phyloP scores from a whole-genome alignment of 2,888 invertebrate genomes.

The Onchidella celtica region DNA sequence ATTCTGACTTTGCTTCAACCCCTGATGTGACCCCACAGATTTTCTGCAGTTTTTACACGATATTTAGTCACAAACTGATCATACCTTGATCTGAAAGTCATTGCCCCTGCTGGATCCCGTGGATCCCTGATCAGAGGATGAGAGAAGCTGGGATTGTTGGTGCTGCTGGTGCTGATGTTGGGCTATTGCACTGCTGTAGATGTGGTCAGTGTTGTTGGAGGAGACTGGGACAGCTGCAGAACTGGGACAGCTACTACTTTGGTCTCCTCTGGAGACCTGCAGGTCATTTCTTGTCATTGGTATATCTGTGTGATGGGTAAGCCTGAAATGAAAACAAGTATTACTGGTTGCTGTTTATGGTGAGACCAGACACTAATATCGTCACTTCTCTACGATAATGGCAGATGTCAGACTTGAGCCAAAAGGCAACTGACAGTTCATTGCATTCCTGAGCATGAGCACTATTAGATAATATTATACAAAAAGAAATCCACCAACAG shows the following conservation, averaged over 20 bases:
- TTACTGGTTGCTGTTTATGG: too few relatives aligned
- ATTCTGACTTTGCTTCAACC: too few relatives aligned
- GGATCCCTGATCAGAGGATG: not conserved
- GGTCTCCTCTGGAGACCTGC: not conserved
- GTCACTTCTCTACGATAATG: too few relatives aligned
- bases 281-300: slow-evolving; percentile 36
- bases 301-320: slow-evolving; percentile 32
- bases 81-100: slow-evolving; percentile 3
- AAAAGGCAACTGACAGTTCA: too few relatives aligned
- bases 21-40: too few relatives aligned
- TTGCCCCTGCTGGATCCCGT: not conserved
- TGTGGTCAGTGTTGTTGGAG: not conserved
- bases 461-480: not conserved
- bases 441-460: too few relatives aligned
- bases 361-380: too few relatives aligned
- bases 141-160: not conserved
- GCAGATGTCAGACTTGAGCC: too few relatives aligned
- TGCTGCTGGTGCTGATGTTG: slow-evolving; percentile 20
- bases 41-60: too few relatives aligned
- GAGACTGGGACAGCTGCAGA: not conserved
- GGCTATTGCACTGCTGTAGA: slow-evolving; percentile 14
- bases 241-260: not conserved
- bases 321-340: slow-evolving; percentile 13
- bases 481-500: too few relatives aligned
- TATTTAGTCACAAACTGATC: too few relatives aligned